Percentiles rank a stretch among this genome's conserved stretches.
These are phyloP conservation scores for Masticophis lateralis DNA, from an alignment of 2,797 vertebrate genomes.

Conservation along the genomic window DNA sequence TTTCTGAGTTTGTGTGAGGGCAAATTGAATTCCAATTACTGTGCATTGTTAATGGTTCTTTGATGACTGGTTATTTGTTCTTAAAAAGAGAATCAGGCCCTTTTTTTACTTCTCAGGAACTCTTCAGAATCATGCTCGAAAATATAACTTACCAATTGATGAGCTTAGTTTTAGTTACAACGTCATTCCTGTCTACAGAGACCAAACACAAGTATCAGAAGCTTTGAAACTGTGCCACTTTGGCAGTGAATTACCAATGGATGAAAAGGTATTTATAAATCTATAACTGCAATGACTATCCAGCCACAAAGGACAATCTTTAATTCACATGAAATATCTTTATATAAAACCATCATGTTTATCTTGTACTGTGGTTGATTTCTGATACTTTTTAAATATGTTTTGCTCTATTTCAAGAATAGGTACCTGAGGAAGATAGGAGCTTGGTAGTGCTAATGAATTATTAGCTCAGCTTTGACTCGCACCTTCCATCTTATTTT, in stretches of 20 bases:
- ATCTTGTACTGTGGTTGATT: not conserved
- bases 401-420: not conserved
- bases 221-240: constrained; percentile 64
- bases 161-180: constrained; percentile 83
- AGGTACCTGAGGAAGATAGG: not conserved
- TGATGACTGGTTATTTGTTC: not conserved
- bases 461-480: not conserved
- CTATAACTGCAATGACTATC: not conserved
- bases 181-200: constrained; percentile 75
- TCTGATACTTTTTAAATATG: not conserved
- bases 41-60: not conserved
- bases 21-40: not conserved
- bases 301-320: not conserved
- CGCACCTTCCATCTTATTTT: not conserved
- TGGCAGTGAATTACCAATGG: constrained; percentile 73
- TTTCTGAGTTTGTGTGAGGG: not conserved
- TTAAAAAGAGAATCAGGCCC: not conserved
- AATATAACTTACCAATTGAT: constrained; percentile 84
- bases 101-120: constrained; percentile 66
- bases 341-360: not conserved
- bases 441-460: not conserved
- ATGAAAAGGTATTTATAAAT: constrained; percentile 70
- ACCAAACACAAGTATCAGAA: constrained; percentile 75
- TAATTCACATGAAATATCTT: not conserved
- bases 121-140: constrained; percentile 84